Base-by-base conservation (phyloP, 2,113 vertebrate species). In the Galeopterus variegatus region DNA sequence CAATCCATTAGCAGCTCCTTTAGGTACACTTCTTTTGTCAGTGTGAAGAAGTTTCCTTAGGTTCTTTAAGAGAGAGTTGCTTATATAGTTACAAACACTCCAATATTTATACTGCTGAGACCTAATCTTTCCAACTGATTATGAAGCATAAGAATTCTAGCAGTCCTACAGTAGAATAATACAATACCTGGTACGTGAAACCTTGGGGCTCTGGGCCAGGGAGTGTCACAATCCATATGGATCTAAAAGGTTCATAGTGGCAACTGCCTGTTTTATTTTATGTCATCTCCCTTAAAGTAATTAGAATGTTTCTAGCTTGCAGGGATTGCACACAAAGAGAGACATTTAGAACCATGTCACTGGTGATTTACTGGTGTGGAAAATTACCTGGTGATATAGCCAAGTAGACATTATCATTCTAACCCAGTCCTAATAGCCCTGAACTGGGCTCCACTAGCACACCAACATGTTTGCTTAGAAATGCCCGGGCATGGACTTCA, bases 261-360 rank as follows among this genome's bases (percentile, higher is more conserved):
- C 75, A 93, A 86, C 67, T 96, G 70, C 93, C 92, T 94, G 58
- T 67, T 95, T 95, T 64, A 76, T 86, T 96, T 96, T 97, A 52
- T 95, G 86, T 82, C 73, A 84, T 91, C 54, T 75, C 76, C 69
- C 75, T 95, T 86, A 86, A 93, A 97, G 93, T 88, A 96, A 96
- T 97, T 96, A 97, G 81, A 96, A 84, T 95, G 45, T 89, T 95
- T 95, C 76, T 90, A 91, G 64, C 85, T 98, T 89, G 67, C 81
- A 95, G 85, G 58, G 77, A 89, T 80, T 89, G 45, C 11, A 67
- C 7, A 5, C 48, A 96, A 94, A 97, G 28, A 77, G 36, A 96
- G 67, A 94, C n/a, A 62, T 94, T 96, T 96, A 72, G 95, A 95
- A 83, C 86, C 77, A 90, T 96, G 89, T 94, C 85, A 89, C 23